phyloP scores from a whole-genome alignment of 2,113 vertebrate genomes.

The Oncorhynchus masou region DNA sequence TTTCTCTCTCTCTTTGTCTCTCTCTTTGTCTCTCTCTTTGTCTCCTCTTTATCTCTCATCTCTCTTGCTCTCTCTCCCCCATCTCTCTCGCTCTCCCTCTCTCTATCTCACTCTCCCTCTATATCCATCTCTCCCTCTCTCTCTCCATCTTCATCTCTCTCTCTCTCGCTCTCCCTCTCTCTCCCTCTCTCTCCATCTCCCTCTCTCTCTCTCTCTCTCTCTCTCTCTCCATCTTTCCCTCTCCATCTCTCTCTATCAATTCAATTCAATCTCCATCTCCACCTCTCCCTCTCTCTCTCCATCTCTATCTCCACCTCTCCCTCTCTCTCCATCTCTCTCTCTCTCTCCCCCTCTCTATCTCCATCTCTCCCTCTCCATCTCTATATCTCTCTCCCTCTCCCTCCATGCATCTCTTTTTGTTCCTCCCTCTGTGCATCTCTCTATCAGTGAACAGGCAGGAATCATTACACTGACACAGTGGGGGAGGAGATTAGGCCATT shows the following conservation, averaged over 20 bases:
- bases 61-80: neutral
- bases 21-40: slow-evolving; percentile 6
- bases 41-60: neutral
- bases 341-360: neutral
- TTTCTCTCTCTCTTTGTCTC: neutral
- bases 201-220: neutral
- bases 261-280: neutral
- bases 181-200: neutral
- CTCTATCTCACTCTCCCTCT: neutral
- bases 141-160: neutral
- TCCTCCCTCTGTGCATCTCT: slow-evolving; percentile 26
- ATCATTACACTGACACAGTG: neutral
- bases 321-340: neutral
- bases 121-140: too few relatives aligned
- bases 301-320: neutral
- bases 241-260: too few relatives aligned
- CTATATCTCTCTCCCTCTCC: neutral
- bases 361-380: slow-evolving; percentile 28
- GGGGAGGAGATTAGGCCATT: slow-evolving; percentile 3
- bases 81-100: neutral
- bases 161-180: too few relatives aligned
- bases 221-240: neutral
- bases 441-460: slow-evolving; percentile 15
- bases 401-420: slow-evolving; percentile 24
- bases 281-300: neutral